These are phyloP conservation scores for Cettia cetti DNA, from an alignment of 2,113 vertebrate species.

Conservation along the genomic window DNA sequence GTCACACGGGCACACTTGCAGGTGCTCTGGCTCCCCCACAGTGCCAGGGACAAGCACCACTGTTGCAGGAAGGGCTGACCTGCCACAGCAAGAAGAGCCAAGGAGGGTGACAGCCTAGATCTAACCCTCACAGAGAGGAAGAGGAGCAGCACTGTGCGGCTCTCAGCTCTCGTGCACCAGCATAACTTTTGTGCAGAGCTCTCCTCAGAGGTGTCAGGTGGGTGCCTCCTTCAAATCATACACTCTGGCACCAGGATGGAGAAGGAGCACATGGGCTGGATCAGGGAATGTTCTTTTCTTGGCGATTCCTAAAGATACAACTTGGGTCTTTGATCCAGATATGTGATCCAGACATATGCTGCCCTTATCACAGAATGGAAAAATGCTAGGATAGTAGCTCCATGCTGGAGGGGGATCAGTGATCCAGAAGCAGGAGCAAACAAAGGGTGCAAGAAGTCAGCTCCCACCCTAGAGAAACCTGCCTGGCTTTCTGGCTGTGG, in stretches of 20 bases:
- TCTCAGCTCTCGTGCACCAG: not conserved
- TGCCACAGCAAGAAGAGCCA: rapidly evolving
- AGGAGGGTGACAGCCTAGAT: not conserved
- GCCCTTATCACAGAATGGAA: slow-evolving; percentile 7
- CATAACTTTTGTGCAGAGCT: not conserved
- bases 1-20: not conserved
- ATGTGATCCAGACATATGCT: slow-evolving; percentile 42
- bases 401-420: not conserved
- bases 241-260: not conserved
- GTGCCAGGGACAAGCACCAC: rapidly evolving
- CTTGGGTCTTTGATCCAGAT: slow-evolving; percentile 16
- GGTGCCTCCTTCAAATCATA: not conserved
- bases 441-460: not conserved
- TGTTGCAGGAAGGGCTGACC: not conserved
- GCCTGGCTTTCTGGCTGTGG: not conserved
- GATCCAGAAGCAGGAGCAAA: not conserved
- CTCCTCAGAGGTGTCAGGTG: not conserved
- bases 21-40: not conserved
- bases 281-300: slow-evolving; percentile 23
- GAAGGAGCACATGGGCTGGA: slow-evolving; percentile 23
- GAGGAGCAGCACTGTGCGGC: not conserved
- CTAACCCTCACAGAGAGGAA: not conserved
- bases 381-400: not conserved
- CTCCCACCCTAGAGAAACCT: not conserved
- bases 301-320: slow-evolving; percentile 14